Percentiles rank a stretch among this genome's conserved stretches.
phyloP scores from a whole-genome alignment of 2,797 vertebrate species.

The Sebastes melanostomus region DNA sequence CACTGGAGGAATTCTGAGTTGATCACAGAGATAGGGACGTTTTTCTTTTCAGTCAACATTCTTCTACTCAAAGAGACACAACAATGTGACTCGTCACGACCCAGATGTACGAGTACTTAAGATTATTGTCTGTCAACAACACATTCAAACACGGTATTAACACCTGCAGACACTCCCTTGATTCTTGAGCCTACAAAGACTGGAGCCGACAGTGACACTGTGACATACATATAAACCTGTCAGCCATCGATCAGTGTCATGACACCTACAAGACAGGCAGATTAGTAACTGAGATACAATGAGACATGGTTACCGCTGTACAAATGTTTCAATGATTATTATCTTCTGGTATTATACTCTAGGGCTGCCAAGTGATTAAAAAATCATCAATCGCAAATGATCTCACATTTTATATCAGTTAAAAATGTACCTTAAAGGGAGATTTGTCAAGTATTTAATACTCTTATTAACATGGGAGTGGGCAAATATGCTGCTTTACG shows the following conservation, averaged over 20 bases:
- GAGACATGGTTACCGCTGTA: background rate
- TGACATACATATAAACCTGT: background rate
- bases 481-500: no score
- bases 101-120: conserved; percentile 7
- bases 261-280: background rate
- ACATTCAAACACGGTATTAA: background rate
- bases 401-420: no score
- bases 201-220: background rate
- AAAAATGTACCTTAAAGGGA: no score
- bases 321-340: background rate
- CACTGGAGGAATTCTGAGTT: background rate
- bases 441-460: no score
- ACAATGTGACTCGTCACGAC: background rate
- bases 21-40: background rate
- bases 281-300: background rate
- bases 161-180: background rate
- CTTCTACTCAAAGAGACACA: background rate
- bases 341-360: no score
- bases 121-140: background rate
- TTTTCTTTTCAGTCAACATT: no score
- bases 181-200: conserved; percentile 1
- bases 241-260: background rate
- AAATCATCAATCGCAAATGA: no score
- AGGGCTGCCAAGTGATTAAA: no score
- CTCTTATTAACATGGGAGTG: no score